Percentiles rank a stretch among this genome's conserved stretches.
Evolutionary conservation across 2,113 vertebrate genomes (phyloP).

Genomic region (Colossoma macropomum): DNA sequence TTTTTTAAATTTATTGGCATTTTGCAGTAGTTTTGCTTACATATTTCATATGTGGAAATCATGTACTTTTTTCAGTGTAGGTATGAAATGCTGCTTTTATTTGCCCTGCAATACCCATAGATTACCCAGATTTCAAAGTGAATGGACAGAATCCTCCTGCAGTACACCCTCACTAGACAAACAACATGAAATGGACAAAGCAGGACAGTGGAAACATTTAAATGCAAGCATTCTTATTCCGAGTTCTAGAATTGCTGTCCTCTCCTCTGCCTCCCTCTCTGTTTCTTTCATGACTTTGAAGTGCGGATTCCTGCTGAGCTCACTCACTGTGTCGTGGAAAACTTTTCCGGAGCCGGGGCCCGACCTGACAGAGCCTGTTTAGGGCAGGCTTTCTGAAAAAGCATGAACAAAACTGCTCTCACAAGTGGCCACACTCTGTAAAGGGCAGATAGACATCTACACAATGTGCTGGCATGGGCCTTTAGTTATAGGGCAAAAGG

Average conservation of each 20-base stretch:
- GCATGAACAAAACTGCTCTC: conserved; percentile 37
- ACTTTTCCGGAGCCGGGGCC: conserved; percentile 54
- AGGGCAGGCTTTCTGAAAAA: conserved; percentile 46
- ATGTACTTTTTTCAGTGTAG: no score
- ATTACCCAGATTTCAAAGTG: background rate
- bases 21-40: no score
- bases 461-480: conserved; percentile 37
- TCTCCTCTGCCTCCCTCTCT: conserved; percentile 29
- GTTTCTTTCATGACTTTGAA: conserved; percentile 59
- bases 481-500: conserved; percentile 34
- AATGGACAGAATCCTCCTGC: background rate
- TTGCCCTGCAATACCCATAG: background rate
- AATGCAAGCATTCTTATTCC: conserved; percentile 23
- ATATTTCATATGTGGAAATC: no score
- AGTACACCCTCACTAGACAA: background rate
- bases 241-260: conserved; percentile 1
- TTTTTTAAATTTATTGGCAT: no score
- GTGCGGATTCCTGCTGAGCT: conserved; percentile 50
- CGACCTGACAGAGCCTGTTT: conserved; percentile 55
- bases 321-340: conserved; percentile 52
- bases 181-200: background rate
- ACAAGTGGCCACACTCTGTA: conserved; percentile 39
- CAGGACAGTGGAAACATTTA: background rate
- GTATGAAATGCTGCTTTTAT: no score
- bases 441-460: conserved; percentile 39